A percentile compares a stretch with the other conserved stretches of the same genome.
Conservation (phyloP, 2,113 vertebrate species). For the human (Homo sapiens) region DNA sequence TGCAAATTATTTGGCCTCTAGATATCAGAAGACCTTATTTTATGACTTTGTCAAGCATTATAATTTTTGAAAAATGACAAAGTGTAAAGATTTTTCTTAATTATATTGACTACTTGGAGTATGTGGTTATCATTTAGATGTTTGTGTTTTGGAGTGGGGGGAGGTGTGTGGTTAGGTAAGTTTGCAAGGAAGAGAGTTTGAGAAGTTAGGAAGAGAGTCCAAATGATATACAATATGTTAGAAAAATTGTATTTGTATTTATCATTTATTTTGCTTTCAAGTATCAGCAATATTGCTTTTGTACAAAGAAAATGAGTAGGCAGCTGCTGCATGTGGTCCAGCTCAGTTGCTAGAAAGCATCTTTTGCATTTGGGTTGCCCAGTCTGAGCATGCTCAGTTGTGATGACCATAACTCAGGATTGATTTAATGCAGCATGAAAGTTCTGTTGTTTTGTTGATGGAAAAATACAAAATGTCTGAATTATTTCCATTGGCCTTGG, state of each 20-base stretch:
- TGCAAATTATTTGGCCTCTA: conserved; percentile 48
- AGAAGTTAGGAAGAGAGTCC: background rate
- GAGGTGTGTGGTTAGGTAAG: background rate
- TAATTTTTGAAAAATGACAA: conserved; percentile 57
- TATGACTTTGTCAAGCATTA: conserved; percentile 54
- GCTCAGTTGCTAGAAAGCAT: background rate
- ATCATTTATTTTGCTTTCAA: conserved; percentile 15
- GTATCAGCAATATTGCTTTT: background rate
- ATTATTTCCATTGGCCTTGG: conserved; percentile 1
- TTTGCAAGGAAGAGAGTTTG: background rate
- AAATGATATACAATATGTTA: background rate
- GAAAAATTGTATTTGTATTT: conserved; percentile 1
- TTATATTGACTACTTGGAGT: conserved; percentile 25
- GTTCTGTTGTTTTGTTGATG: conserved; percentile 35
- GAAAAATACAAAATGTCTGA: conserved; percentile 66
- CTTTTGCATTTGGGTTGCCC: background rate
- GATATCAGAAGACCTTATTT: conserved; percentile 31
- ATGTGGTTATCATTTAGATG: conserved; percentile 58
- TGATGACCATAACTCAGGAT: background rate
- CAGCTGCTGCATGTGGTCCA: background rate
- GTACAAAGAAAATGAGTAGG: background rate
- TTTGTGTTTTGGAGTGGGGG: background rate
- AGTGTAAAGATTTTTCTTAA: conserved; percentile 47
- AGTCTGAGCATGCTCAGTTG: conserved; percentile 13
- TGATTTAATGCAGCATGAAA: conserved; percentile 33